A percentile compares a stretch with the other conserved stretches of the same genome.
phyloP scores from a whole-genome alignment of 1,140 invertebrate species.

The Zaprionus kolodkinae region DNA sequence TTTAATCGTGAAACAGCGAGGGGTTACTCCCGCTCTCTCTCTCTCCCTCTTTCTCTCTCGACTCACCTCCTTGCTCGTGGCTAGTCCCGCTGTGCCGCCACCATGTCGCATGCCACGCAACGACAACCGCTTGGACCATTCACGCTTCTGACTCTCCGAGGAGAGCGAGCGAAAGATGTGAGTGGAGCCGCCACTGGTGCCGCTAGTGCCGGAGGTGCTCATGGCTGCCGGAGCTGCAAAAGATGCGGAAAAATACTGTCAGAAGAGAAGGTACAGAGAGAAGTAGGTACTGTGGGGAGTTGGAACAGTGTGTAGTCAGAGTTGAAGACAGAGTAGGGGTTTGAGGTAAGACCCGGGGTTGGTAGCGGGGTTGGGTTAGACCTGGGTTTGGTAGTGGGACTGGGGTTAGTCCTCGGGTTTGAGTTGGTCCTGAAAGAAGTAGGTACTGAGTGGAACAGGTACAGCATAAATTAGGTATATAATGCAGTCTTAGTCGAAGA shows the following conservation, averaged over 20 bases:
- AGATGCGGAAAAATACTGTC: conserved; percentile 10
- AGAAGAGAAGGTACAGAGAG: background rate
- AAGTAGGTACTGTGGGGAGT: background rate
- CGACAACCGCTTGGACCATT: conserved; percentile 87
- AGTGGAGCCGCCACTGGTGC: conserved; percentile 22
- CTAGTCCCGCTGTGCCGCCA: conserved; percentile 22
- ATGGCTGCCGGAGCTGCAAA: conserved; percentile 40
- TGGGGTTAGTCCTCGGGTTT: too few species aligned
- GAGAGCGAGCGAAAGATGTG: conserved; percentile 84
- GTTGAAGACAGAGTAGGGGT: too few species aligned
- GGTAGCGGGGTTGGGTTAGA: too few species aligned
- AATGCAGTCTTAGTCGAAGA: too few species aligned
- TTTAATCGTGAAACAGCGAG: background rate
- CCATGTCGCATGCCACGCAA: conserved; percentile 85
- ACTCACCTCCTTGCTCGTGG: conserved; percentile 77
- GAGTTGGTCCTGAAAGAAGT: too few species aligned
- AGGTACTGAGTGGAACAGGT: too few species aligned
- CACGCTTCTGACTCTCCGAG: conserved; percentile 85
- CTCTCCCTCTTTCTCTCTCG: too few species aligned
- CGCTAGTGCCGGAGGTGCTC: conserved; percentile 33
- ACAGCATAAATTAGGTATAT: too few species aligned
- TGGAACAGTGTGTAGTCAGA: background rate
- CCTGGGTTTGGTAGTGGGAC: too few species aligned
- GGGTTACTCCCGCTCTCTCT: background rate
- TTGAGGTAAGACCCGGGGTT: too few species aligned